Conservation (phyloP, 2,113 vertebrate genomes). For the Bujurquina vittata region DNA sequence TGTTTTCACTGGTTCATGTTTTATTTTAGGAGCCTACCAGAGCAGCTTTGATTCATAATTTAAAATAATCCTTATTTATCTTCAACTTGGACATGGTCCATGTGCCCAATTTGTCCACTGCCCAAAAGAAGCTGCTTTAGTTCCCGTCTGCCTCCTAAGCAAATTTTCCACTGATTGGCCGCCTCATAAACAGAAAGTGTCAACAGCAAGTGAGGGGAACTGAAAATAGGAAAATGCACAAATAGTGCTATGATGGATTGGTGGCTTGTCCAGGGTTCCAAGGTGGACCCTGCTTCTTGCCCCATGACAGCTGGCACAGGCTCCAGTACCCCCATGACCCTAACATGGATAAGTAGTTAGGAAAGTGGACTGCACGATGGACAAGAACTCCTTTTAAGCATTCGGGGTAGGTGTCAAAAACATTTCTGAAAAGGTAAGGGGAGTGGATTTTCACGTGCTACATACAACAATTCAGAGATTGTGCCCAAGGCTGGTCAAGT, state of each 20-base stretch:
- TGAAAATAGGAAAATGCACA: background rate
- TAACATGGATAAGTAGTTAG: background rate
- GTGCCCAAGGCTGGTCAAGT: background rate
- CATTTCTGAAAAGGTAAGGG: background rate
- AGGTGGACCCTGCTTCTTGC: background rate
- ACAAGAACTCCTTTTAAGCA: background rate
- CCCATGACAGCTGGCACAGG: background rate
- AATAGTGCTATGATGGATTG: background rate
- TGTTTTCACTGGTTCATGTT: too few relatives aligned
- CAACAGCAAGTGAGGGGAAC: background rate
- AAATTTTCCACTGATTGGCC: background rate
- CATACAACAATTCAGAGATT: background rate
- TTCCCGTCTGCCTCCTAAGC: background rate
- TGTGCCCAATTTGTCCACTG: background rate
- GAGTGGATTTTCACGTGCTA: background rate
- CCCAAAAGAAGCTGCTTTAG: background rate
- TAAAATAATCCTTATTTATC: background rate
- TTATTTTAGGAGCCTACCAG: background rate
- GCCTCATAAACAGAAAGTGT: background rate
- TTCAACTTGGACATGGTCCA: background rate
- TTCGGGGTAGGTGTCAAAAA: background rate
- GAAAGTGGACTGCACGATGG: background rate
- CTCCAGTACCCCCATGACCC: background rate
- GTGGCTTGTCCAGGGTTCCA: background rate
- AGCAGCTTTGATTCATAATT: background rate